A percentile compares a stretch with the other conserved stretches of the same genome.
phyloP scores from a whole-genome alignment of 1,140 invertebrate species.

The Drosophila cardini region DNA sequence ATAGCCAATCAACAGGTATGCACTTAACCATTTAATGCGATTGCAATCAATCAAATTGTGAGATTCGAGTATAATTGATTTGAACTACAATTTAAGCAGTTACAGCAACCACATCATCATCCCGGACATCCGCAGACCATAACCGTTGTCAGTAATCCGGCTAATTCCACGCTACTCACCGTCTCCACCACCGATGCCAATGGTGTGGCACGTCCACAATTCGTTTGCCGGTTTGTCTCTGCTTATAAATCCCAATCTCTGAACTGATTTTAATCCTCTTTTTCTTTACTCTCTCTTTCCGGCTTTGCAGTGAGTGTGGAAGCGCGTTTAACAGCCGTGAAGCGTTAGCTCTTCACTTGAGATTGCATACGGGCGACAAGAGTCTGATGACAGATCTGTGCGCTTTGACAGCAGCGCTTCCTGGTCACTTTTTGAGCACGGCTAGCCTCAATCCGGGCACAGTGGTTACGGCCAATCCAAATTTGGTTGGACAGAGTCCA shows the following conservation, averaged over 20 bases:
- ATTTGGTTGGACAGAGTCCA: conserved; percentile 77
- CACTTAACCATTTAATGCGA: background rate
- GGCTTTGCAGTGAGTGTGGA: conserved; percentile 87
- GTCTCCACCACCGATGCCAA: conserved; percentile 77
- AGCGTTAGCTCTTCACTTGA: conserved; percentile 91
- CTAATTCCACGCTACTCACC: conserved; percentile 76
- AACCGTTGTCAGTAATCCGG: conserved; percentile 82
- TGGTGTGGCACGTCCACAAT: conserved; percentile 74
- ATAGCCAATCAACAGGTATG: conserved; percentile 79
- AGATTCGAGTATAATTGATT: conserved; percentile 32
- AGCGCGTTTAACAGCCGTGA: conserved; percentile 89
- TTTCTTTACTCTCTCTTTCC: background rate
- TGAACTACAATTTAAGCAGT: conserved; percentile 61
- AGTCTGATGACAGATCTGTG: conserved; percentile 94
- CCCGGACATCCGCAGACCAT: conserved; percentile 84
- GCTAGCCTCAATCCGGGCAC: conserved; percentile 85
- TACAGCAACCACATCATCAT: conserved; percentile 84
- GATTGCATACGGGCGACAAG: conserved; percentile 92
- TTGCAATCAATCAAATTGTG: background rate
- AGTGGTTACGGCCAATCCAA: conserved; percentile 83
- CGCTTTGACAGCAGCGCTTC: conserved; percentile 90
- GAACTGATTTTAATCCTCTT: background rate
- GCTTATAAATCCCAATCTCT: background rate
- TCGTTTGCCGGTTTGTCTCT: conserved; percentile 83
- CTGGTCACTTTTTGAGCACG: conserved; percentile 87